A percentile compares a stretch with the other conserved stretches of the same genome.
Conservation (phyloP, 1,140 invertebrate genomes). For the Ceratina japonica region DNA sequence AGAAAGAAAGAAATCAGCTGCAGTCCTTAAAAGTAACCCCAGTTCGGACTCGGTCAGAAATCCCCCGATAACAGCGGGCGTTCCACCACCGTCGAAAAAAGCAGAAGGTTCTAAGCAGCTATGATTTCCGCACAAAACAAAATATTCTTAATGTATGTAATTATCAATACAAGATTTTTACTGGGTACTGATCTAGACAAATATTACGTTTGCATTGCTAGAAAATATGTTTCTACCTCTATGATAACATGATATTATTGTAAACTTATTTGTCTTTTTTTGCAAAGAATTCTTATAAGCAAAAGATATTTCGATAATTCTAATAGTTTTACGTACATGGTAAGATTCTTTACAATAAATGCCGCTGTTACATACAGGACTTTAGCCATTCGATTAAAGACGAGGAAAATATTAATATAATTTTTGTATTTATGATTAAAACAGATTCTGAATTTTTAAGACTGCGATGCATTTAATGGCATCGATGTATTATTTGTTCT, state of each 20-base stretch:
- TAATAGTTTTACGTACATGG: slow-evolving; percentile 16
- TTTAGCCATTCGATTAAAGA: slow-evolving; percentile 7
- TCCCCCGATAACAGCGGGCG: slow-evolving; percentile 61
- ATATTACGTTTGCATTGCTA: slow-evolving; percentile 26
- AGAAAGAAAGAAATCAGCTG: slow-evolving; percentile 44
- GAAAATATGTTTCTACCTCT: slow-evolving; percentile 35
- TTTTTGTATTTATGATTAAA: slow-evolving; percentile 32
- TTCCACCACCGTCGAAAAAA: slow-evolving; percentile 71
- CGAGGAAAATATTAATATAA: not conserved
- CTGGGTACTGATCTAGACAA: slow-evolving; percentile 11
- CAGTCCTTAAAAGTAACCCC: slow-evolving; percentile 55
- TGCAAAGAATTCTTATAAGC: not conserved
- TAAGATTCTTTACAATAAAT: slow-evolving; percentile 7
- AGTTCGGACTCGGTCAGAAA: slow-evolving; percentile 56
- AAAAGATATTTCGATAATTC: not conserved
- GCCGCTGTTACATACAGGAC: not conserved
- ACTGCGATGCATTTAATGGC: slow-evolving; percentile 51
- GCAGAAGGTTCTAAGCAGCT: slow-evolving; percentile 76
- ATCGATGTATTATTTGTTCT: slow-evolving; percentile 29
- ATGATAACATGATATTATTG: slow-evolving; percentile 6
- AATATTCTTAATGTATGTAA: slow-evolving; percentile 57
- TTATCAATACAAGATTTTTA: slow-evolving; percentile 53
- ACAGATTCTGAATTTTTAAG: slow-evolving; percentile 36
- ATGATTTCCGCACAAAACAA: slow-evolving; percentile 66
- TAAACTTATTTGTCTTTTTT: slow-evolving; percentile 19